Conservation (phyloP, 1,140 invertebrate genomes). For the Platyscapa corneri region DNA sequence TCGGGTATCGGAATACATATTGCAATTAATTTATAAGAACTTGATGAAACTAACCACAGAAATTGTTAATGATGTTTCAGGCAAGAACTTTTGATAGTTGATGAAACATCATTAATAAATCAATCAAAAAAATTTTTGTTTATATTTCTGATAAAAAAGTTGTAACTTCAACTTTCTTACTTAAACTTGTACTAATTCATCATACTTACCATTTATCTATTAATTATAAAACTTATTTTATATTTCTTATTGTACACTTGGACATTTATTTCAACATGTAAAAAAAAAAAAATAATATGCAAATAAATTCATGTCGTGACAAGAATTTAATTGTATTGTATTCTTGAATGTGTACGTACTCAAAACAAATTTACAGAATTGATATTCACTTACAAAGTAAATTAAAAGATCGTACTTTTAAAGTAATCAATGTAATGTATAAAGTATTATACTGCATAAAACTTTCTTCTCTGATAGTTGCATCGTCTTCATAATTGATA, state of each 20-base stretch:
- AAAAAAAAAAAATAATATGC: conserved; percentile 31
- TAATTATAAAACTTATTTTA: conserved; percentile 52
- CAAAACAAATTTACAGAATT: conserved; percentile 46
- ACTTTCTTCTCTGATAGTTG: conserved; percentile 35
- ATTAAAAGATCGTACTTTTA: conserved; percentile 27
- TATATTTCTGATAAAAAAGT: not conserved
- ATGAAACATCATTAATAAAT: not conserved
- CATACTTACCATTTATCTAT: conserved; percentile 44
- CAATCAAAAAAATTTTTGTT: not conserved
- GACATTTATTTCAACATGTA: conserved; percentile 42
- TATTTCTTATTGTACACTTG: conserved; percentile 51
- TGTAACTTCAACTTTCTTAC: not conserved
- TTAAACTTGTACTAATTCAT: conserved; percentile 49
- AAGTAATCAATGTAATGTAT: conserved; percentile 25
- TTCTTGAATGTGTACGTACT: conserved; percentile 51
- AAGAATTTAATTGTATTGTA: too few species aligned
- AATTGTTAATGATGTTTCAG: not conserved
- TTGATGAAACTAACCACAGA: not conserved
- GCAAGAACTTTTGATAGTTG: not conserved
- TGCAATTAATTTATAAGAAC: not conserved
- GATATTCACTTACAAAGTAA: conserved; percentile 12
- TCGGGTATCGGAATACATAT: not conserved
- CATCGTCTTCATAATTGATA: conserved; percentile 37
- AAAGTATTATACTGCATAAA: conserved; percentile 31
- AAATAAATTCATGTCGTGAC: conserved; percentile 25